Evolutionary conservation across 2,113 vertebrate species (phyloP), one percentile per base, ranked within the genome.

Genomic region (Hippopotamus amphibius): DNA sequence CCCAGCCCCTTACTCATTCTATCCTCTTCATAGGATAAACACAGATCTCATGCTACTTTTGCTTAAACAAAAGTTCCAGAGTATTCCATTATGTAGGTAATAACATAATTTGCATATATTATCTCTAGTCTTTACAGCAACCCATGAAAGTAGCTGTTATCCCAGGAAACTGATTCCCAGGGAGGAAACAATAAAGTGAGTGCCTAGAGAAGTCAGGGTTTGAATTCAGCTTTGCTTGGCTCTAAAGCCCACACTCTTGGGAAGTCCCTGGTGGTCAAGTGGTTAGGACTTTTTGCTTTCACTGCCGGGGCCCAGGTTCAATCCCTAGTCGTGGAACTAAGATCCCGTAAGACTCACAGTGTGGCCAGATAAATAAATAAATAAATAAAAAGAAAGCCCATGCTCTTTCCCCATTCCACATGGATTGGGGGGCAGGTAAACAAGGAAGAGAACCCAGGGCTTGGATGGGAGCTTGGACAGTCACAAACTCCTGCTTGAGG

Each of bases 101-200:
- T 94, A 80, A 91, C 88, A 43, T 43, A 85, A 85, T 69, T 63
- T 94, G 69, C 83, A 97, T 66, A 83, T 37, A 90, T 94, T 77
- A 88, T 84, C 37, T 96, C 68, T 55, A 87, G 76, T 93, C 66
- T 94, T 94, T 82, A 65, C 90, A 92, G 93, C 30, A 77, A 82
- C 37, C 19, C 33, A 90, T 55, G 9, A 50, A 93, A 94, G 33
- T 65, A 89, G 92, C 80, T 92, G 50, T 97, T 92, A 90, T 95
- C 53, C 26, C 86, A 83, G 66, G 92, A 94, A 94, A 86, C 66
- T 46, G 80, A 94, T 76, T 88, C 41, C 43, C 12, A 28, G 53
- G 68, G 24, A 89, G 48, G 86, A 95, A 86, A 81, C 37, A 65
- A 76, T 72, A 79, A 30, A 86, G 59, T 24, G 65, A 81, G 53